A percentile compares a stretch with the other conserved stretches of the same genome.
These are phyloP conservation scores for Coleophora deauratella DNA, from an alignment of 2,888 invertebrate species.

Conservation along the genomic window DNA sequence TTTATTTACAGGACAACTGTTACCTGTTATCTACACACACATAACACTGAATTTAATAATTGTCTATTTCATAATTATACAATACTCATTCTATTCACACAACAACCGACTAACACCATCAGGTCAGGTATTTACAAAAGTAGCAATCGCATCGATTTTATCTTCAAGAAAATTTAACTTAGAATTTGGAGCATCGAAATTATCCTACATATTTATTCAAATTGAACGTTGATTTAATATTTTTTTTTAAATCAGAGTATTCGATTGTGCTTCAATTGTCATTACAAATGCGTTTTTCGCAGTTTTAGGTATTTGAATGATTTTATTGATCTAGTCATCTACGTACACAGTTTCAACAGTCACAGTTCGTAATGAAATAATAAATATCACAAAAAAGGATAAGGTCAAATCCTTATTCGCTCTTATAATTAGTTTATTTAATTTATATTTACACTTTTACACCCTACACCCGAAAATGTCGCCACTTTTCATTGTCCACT, in stretches of 20 bases:
- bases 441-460: conserved; percentile 41
- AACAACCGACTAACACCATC: conserved; percentile 56
- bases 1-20: too few species aligned
- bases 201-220: too few species aligned
- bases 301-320: too few species aligned
- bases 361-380: conserved; percentile 17
- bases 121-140: conserved; percentile 43
- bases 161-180: not conserved
- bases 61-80: conserved; percentile 14
- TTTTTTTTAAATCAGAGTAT: too few species aligned
- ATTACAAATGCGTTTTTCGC: too few species aligned
- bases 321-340: too few species aligned
- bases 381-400: conserved; percentile 39
- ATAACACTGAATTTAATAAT: conserved; percentile 37
- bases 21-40: conserved; percentile 62
- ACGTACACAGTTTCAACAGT: not conserved
- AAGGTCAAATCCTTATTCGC: conserved; percentile 63
- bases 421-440: conserved; percentile 42
- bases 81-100: conserved; percentile 61
- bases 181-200: too few species aligned
- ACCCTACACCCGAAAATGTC: conserved; percentile 42
- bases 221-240: too few species aligned
- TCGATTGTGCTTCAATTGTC: too few species aligned
- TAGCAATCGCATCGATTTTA: not conserved
- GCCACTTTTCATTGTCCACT: conserved; percentile 38